phyloP scores from a whole-genome alignment of 1,140 invertebrate species.

The Drosophila sucinea region DNA sequence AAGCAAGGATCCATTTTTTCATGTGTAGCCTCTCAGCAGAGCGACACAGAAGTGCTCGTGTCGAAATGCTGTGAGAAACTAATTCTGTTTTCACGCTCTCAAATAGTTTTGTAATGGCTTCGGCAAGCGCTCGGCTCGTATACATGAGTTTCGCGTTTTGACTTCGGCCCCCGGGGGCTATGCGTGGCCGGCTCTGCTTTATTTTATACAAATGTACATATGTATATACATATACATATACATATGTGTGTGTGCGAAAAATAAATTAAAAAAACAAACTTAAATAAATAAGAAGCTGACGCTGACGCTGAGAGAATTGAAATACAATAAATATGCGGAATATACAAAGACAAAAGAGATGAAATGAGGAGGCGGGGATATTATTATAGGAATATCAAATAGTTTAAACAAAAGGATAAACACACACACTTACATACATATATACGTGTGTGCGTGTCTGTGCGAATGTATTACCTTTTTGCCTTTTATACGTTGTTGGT shows the following conservation, averaged over 20 bases:
- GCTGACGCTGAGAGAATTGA: slow-evolving; percentile 14
- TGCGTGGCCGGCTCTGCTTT: too few species aligned
- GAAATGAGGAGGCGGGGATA: slow-evolving; percentile 2
- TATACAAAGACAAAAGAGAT: not conserved
- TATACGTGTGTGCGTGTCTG: not conserved
- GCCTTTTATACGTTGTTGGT: not conserved
- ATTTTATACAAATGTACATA: slow-evolving; percentile 5
- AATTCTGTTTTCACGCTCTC: too few species aligned
- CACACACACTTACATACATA: slow-evolving; percentile 30
- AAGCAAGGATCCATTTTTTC: too few species aligned
- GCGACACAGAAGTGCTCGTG: too few species aligned
- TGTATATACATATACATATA: slow-evolving; percentile 11
- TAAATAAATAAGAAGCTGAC: slow-evolving; percentile 54
- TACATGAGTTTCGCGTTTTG: too few species aligned
- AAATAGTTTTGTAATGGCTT: too few species aligned
- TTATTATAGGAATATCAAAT: slow-evolving; percentile 31
- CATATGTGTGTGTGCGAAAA: slow-evolving; percentile 42
- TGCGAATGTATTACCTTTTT: slow-evolving; percentile 23
- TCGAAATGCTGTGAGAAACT: too few species aligned
- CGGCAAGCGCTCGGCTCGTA: too few species aligned
- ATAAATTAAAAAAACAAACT: slow-evolving; percentile 50
- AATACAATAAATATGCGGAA: slow-evolving; percentile 34
- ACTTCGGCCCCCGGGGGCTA: too few species aligned
- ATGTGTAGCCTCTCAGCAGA: too few species aligned
- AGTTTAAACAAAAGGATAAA: slow-evolving; percentile 38